Conservation (phyloP, 1,140 invertebrate species). For the Drosophila kepulauana region DNA sequence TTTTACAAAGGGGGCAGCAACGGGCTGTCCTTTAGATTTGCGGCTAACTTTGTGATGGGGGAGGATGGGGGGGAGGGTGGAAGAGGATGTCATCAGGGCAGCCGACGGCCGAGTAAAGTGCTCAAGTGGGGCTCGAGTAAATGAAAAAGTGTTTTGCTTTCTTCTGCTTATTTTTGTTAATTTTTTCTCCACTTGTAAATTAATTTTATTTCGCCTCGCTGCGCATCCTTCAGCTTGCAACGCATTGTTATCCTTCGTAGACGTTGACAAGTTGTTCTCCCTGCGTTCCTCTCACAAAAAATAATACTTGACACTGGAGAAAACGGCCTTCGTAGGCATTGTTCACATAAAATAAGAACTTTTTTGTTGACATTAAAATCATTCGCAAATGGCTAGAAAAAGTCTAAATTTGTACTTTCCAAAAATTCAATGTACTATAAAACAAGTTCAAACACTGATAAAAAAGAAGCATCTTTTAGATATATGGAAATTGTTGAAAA, state of each 20-base stretch:
- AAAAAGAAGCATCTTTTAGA: no score
- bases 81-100: constrained; percentile 1
- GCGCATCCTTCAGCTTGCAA: constrained; percentile 34
- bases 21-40: constrained; percentile 30
- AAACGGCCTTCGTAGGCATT: not conserved
- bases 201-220: constrained; percentile 70
- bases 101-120: constrained; percentile 40
- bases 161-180: constrained; percentile 71
- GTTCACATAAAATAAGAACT: not conserved
- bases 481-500: no score
- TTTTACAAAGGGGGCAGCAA: constrained; percentile 74
- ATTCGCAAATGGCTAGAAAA: not conserved
- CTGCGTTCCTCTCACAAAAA: not conserved
- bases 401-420: not conserved
- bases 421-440: not conserved
- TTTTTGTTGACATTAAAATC: not conserved
- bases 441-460: no score
- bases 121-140: constrained; percentile 51
- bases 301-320: not conserved
- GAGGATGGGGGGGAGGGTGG: not conserved
- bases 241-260: constrained; percentile 35
- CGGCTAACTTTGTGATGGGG: not conserved
- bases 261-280: constrained; percentile 50
- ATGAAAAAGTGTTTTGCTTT: constrained; percentile 78
- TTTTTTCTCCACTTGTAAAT: constrained; percentile 69